Evolutionary conservation across 1,140 invertebrate genomes (phyloP), one percentile per base, ranked within the genome.

Genomic region (Hyphantria cunea): DNA sequence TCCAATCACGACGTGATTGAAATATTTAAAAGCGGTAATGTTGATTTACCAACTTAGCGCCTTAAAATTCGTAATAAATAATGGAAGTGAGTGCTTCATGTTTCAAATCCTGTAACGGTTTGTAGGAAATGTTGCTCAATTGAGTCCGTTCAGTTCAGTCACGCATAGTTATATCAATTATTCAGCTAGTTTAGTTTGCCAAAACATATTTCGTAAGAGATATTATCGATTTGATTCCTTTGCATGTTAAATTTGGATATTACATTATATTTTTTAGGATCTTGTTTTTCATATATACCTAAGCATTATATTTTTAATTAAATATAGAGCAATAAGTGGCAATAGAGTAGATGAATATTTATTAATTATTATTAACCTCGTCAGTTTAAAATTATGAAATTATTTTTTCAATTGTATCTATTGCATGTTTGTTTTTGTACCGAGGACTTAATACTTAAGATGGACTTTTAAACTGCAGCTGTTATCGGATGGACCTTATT

Each of bases 161-260:
- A 60, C 56, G 56, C 56, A 60, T 37, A 37, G 47, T 60, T 60
- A 60, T 42, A 32, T 14, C 56, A 6, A 14, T 51, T 33, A 60
- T 44, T 51, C 47, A 41, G 39, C 37, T 25, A 15, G 37, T 60
- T 60, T 33, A 44, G 55, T 45, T 50, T 60, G 25, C 56, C 39
- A 48, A 58, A 60, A 60, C 42, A 11, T 14, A 60, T 60, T 60
- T 60, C 56, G 56, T 60, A 60, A 60, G 42, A 25, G 13, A 9
- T 42, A 50, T 60, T 60, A 60, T 60, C 37, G 37, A 51, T 42
- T n/a, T 12, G 37, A 50, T 60, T 60, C 48, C 56, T 60, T 41
- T 15, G 37, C 11, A 13, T 5, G 17, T 25, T 49, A 32, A 34
- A 31, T 58, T 37, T 48, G 32, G 33, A 58, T 37, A 49, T 25